Evolutionary conservation across 2,113 vertebrate species (phyloP).

Genomic region (Spilogale gracilis): DNA sequence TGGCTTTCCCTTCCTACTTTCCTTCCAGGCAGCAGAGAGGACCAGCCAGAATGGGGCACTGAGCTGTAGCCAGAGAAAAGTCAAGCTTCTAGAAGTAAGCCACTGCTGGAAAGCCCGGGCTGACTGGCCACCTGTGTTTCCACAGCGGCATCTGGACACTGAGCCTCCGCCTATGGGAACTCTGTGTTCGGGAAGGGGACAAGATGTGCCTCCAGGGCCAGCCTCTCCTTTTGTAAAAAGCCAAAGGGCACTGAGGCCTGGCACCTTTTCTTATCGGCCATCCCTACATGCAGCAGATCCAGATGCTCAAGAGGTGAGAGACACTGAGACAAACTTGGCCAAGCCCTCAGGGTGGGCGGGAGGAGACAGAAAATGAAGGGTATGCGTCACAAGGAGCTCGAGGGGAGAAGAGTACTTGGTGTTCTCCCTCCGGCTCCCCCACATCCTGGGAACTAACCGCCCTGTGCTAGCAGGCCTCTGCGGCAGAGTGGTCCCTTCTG

Average conservation of each 20-base stretch:
- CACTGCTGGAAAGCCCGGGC: neutral
- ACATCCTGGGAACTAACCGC: neutral
- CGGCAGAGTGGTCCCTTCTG: neutral
- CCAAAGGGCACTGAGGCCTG: neutral
- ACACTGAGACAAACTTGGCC: neutral
- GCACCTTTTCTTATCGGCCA: neutral
- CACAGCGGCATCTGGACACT: neutral
- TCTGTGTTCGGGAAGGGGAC: neutral
- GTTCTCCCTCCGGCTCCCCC: neutral
- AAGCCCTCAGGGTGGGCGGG: neutral
- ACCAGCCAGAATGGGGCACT: neutral
- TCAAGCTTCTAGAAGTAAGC: neutral
- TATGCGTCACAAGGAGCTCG: neutral
- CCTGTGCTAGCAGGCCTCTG: neutral
- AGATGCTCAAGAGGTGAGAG: neutral
- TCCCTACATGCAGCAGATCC: neutral
- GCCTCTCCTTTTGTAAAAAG: neutral
- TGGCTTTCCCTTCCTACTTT: conserved; percentile 41
- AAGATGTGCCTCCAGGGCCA: neutral
- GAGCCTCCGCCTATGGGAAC: neutral
- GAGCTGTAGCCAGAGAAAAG: conserved; percentile 15
- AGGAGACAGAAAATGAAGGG: neutral
- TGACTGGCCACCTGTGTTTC: neutral
- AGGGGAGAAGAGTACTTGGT: neutral
- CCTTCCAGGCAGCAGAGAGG: neutral